phyloP scores from a whole-genome alignment of 2,113 vertebrate genomes.

The Carassius carassius region DNA sequence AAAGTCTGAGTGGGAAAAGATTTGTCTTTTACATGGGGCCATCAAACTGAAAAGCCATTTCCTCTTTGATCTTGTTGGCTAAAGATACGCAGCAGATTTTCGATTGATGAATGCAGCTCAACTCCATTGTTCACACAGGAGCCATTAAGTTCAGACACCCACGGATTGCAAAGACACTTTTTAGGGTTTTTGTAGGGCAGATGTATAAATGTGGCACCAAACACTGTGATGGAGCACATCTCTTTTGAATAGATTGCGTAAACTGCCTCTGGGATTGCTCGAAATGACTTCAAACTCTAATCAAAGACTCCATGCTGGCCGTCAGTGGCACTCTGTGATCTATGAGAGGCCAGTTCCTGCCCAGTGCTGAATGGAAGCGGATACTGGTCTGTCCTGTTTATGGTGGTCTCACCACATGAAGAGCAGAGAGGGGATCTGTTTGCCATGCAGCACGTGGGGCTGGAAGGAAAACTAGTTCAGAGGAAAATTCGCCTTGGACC shows the following conservation, averaged over 20 bases:
- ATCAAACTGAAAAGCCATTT: no score
- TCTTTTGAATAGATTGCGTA: constrained; percentile 28
- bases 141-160: constrained; percentile 16
- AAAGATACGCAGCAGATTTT: neutral
- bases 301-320: constrained; percentile 49
- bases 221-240: constrained; percentile 23
- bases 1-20: neutral
- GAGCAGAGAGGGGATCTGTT: constrained; percentile 40
- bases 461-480: constrained; percentile 1
- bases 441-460: constrained; percentile 50
- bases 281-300: constrained; percentile 44
- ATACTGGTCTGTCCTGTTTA: constrained; percentile 55
- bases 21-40: no score
- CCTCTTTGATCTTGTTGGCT: neutral
- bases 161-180: constrained; percentile 18
- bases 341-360: constrained; percentile 47
- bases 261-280: constrained; percentile 40
- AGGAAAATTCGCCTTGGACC: constrained; percentile 30
- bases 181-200: neutral
- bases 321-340: constrained; percentile 50
- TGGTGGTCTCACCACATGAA: constrained; percentile 54
- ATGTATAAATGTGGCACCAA: constrained; percentile 24
- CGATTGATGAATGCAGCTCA: neutral
- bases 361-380: constrained; percentile 45
- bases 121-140: constrained; percentile 2